Conservation (phyloP, 2,113 vertebrate genomes). For the Terrapene triunguis region DNA sequence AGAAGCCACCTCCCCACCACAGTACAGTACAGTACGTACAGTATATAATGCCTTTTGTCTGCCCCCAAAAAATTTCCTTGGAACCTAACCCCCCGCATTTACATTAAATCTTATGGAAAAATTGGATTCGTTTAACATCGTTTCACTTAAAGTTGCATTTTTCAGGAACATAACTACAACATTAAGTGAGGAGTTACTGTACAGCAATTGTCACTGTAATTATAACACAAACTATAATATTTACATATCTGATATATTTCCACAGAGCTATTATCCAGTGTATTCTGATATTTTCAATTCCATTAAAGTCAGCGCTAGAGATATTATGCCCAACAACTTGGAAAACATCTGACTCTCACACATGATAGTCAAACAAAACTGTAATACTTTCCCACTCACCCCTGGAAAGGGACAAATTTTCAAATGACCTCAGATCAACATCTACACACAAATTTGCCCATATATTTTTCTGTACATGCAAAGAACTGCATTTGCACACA, state of each 20-base stretch:
- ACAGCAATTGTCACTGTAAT: neutral
- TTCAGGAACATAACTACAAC: no score
- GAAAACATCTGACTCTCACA: neutral
- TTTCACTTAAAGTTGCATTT: no score
- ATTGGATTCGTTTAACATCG: no score
- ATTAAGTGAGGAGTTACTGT: no score
- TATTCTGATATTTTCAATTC: neutral
- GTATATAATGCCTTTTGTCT: no score
- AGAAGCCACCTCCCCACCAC: no score
- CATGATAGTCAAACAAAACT: neutral
- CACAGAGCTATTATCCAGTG: neutral
- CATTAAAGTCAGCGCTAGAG: neutral
- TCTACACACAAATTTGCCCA: neutral
- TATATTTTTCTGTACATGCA: neutral
- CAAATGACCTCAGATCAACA: neutral
- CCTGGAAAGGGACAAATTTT: neutral
- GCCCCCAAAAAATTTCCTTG: no score
- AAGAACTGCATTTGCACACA: neutral
- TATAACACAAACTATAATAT: neutral
- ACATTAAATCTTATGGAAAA: no score
- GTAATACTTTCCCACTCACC: neutral
- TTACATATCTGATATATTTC: neutral
- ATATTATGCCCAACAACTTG: neutral
- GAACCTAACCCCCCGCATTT: no score
- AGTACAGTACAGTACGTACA: no score